phyloP scores from a whole-genome alignment of 2,113 vertebrate genomes.

The Penelope pileata region DNA sequence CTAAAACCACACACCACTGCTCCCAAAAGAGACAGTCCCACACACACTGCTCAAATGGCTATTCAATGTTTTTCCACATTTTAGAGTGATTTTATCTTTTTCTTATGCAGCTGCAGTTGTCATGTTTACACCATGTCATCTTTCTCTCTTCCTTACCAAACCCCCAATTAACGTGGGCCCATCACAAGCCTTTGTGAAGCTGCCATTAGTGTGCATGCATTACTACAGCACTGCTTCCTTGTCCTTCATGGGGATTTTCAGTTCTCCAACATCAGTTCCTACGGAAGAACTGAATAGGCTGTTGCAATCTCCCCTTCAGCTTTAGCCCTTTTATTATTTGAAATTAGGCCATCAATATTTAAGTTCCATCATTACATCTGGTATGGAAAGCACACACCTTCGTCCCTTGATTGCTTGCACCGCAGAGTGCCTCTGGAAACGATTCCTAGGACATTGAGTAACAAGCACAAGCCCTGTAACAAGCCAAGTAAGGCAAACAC shows the following conservation, averaged over 20 bases:
- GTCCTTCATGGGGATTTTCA: not conserved
- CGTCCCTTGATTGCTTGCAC: not conserved
- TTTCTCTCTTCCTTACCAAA: not conserved
- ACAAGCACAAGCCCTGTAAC: not conserved
- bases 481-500: not conserved
- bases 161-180: not conserved
- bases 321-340: constrained; percentile 23
- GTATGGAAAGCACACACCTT: not conserved
- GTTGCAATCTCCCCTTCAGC: constrained; percentile 9
- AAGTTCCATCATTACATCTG: constrained; percentile 20
- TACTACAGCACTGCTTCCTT: not conserved
- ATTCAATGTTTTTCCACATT: not conserved
- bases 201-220: too few relatives aligned
- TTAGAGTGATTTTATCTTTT: not conserved
- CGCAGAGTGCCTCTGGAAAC: not conserved
- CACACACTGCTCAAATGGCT: not conserved
- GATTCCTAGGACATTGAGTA: not conserved
- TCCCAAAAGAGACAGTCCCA: not conserved
- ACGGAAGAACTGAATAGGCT: not conserved
- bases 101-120: not conserved
- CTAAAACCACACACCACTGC: not conserved
- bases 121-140: not conserved
- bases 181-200: not conserved
- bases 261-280: not conserved
- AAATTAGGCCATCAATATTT: constrained; percentile 55